Evolutionary conservation across 1,140 invertebrate species (phyloP), one percentile per base, ranked within the genome.

Genomic region (Lethrus apterus): DNA sequence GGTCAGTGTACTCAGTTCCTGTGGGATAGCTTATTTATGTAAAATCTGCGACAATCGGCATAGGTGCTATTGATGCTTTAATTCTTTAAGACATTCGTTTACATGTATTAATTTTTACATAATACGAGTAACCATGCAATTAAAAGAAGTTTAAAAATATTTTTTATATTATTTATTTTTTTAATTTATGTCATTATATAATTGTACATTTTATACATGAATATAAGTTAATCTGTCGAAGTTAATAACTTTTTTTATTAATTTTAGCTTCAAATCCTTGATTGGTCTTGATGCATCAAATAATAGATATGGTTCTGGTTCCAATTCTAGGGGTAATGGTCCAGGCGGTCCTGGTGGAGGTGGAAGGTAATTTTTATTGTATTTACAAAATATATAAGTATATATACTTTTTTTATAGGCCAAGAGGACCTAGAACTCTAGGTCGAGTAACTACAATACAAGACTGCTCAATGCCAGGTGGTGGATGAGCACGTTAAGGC

Each of bases 181-280:
- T n/a, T n/a, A n/a, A n/a, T n/a, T n/a, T 18, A 29, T 4, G 19
- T 17, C 31, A 11, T 7, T 34, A 9, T 17, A 45, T 5, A 19
- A 21, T 46, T 35, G 40, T 26, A 40, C 13, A 23, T 33, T 3
- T 38, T 29, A 2, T 2, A 24, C 29, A 41, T 19, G 47, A 43
- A 30, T 42, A 34, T 19, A 42, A 50, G n/a, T n/a, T n/a, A n/a
- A 38, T 26, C 9, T 42, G 13, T 41, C 29, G 30, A 41, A 15
- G 35, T 41, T 20, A 44, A 32, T 51, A 13, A 29, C 51, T 58
- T n/a, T n/a, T n/a, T n/a, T n/a, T n/a, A n/a, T n/a, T n/a, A n/a
- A n/a, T n/a, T 59, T 17, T 44, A 66, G 65, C 41, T 61, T 65
- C 32, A 56, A 56, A 46, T 60, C 63, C 8, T 48, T 68, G 36